Base-by-base conservation (phyloP, 2,888 invertebrate species). In the Yponomeuta malinellus region DNA sequence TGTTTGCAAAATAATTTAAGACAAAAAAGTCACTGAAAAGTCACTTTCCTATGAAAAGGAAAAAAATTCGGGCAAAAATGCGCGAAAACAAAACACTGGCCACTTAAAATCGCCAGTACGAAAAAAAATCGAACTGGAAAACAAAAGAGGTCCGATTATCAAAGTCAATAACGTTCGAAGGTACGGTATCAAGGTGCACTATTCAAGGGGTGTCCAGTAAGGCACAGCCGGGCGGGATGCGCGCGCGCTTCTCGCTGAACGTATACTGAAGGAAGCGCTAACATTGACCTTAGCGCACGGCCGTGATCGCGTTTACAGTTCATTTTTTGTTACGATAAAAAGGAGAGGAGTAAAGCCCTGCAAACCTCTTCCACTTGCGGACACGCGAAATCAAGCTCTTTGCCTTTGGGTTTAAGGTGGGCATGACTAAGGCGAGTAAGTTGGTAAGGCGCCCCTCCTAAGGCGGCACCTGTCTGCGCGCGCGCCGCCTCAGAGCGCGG, bases 241-340 rank as follows among this genome's bases (percentile, higher is more conserved):
- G 90, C 88, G 85, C 89, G 89, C 89, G 89, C 79, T 88, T 87
- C 89, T 87, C 88, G 85, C 92, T 87, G 85, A 89, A 86, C 90
- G 90, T 85, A 85, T 87, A 92, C 92, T 92, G 92, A 92, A 92
- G 92, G 92, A 92, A 92, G 91, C 90, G 87, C 90, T 91, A 92
- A 91, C 91, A 92, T 92, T 92, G 92, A 92, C 92, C 92, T 92
- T 92, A 91, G 89, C 85, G 52, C 81, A 86, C 90, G 91, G 92
- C 91, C 92, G 92, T 91, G 92, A 91, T 92, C 92, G 92, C 91
- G 90, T 92, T 92, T 92, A 92, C 92, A 92, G 92, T 92, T 92
- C 91, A 92, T 91, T 92, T 92, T 92, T 92, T 92, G 91, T 90
- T 90, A 12, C 91, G 89, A 91, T 92, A 92, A 92, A 92, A 92